Evolutionary conservation across 2,888 invertebrate species (phyloP).

Genomic region (Cybosia mesomella): DNA sequence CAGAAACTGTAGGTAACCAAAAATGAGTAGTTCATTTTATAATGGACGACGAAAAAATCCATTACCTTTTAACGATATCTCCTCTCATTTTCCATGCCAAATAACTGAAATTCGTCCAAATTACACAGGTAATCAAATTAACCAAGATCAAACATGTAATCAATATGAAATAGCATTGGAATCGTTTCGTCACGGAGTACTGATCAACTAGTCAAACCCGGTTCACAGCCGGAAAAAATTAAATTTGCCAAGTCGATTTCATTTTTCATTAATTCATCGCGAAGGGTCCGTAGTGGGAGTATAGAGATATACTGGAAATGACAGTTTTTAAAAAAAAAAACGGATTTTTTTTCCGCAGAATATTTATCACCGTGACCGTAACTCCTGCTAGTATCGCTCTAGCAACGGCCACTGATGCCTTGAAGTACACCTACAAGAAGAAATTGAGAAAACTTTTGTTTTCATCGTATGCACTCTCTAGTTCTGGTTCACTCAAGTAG

Average conservation of each 20-base stretch:
- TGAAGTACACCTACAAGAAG: no score
- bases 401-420: no score
- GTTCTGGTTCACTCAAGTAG: no score
- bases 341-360: no score
- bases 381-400: no score
- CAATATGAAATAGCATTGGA: constrained; percentile 65
- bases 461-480: no score
- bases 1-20: neutral
- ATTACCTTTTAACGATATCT: constrained; percentile 10
- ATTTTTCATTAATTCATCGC: constrained; percentile 84
- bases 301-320: constrained; percentile 36
- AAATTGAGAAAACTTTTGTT: no score
- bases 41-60: neutral
- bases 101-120: constrained; percentile 32
- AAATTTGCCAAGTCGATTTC: constrained; percentile 84
- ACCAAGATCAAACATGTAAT: constrained; percentile 56
- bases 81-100: constrained; percentile 22
- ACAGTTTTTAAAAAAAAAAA: neutral
- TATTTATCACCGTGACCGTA: no score
- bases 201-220: constrained; percentile 65
- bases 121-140: constrained; percentile 51
- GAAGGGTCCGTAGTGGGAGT: constrained; percentile 59
- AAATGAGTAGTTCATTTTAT: neutral
- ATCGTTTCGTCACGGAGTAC: constrained; percentile 56
- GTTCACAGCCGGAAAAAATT: constrained; percentile 72